Evolutionary conservation across 1,140 invertebrate species (phyloP), one percentile per base, ranked within the genome.

Genomic region (Habropoda laboriosa): DNA sequence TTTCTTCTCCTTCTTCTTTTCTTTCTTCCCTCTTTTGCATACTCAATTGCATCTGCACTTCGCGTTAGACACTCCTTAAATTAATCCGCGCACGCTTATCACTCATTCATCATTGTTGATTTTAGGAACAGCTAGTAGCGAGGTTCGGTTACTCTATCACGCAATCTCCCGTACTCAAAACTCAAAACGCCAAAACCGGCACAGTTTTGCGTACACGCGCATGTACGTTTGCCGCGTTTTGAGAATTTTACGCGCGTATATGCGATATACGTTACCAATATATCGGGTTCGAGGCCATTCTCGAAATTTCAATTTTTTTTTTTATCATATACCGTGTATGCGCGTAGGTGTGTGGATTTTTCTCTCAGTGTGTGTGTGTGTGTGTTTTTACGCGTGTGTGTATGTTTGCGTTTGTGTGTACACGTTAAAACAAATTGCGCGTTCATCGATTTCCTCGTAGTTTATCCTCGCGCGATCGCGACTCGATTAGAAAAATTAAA

Each of bases 121-220:
- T 92, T 87, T 92, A 92, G 92, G 92, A 92, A 92, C 92, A 92
- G 91, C 92, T 92, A 92, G 89, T 91, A 92, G 91, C 92, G 92
- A 92, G 91, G 91, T 92, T 92, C 90, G 90, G 91, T 92, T 91
- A 92, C 91, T 92, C 92, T 92, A 92, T 92, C 92, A 92, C 92
- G 91, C 91, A 91, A 91, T 92, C 89, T 91, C 87, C 88, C 87
- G 89, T 89, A 90, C 86, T 90, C 89, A 85, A 91, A 88, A 91
- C 85, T 90, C 82, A 91, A 89, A 90, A 91, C 86, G 87, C 89
- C 86, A 88, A 91, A 90, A 89, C 81, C 85, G 80, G 51, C 61
- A 55, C 58, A 71, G 76, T 80, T 86, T 87, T 81, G 88, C 88
- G 87, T 89, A 91, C 90, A 92, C 91, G 90, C 90, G 91, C 89